These are phyloP conservation scores for Portunus trituberculatus DNA, from an alignment of 1,140 invertebrate species.

Conservation along the genomic window DNA sequence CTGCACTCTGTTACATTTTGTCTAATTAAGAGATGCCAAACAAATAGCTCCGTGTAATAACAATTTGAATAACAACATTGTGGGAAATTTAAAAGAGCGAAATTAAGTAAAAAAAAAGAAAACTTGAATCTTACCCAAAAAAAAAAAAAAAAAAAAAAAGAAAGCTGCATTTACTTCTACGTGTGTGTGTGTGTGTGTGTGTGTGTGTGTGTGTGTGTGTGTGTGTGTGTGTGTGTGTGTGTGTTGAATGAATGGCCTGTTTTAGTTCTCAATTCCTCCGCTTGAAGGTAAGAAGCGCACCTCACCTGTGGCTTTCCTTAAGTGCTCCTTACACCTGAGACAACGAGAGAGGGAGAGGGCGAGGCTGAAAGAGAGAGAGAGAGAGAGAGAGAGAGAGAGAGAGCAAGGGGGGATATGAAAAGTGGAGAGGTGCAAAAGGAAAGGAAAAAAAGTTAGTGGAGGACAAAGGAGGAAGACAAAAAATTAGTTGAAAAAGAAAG, in stretches of 20 bases:
- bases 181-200: background rate
- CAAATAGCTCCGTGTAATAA: no score
- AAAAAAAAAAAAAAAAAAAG: background rate
- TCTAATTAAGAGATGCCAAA: no score
- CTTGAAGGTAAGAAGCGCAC: background rate
- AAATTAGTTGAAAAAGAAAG: no score
- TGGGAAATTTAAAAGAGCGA: no score
- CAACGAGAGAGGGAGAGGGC: background rate
- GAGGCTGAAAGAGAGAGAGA: background rate
- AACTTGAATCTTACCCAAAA: no score
- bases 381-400: background rate
- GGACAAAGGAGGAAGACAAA: background rate
- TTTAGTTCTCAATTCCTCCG: background rate
- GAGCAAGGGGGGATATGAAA: background rate
- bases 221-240: background rate
- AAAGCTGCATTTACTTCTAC: background rate
- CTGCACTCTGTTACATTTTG: no score
- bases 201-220: background rate
- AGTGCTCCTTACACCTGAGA: background rate
- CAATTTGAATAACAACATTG: no score
- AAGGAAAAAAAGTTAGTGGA: background rate
- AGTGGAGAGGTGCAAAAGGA: background rate
- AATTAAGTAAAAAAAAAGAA: no score
- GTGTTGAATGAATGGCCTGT: background rate
- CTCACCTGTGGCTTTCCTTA: background rate